Evolutionary conservation across 2,797 vertebrate genomes (phyloP), one percentile per base, ranked within the genome.

Genomic region (Melopsittacus undulatus): DNA sequence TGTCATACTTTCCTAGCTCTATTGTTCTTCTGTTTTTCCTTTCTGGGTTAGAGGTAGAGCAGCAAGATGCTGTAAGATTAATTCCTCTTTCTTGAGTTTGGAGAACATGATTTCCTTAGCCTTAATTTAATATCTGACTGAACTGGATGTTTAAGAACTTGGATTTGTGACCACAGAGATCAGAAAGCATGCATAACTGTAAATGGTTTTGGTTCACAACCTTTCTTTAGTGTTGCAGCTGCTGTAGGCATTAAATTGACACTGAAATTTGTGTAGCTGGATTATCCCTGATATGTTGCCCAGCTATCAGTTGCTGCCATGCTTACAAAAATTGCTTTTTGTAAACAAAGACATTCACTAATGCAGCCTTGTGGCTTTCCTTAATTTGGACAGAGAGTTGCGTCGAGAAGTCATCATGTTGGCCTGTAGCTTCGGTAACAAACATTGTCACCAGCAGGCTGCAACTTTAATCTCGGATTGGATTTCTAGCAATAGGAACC

Each of bases 401-500:
- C 99, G 99, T 92, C 97, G 99, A 86, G 99, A 99, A 96, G 99
- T 99, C 57, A 99, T 99, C 96, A 99, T 99, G 99, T 83, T 99
- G 92, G 99, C 99, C 0, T 99, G 99, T 82, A 99, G 99, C 95
- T 99, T 99, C 6, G 99, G 99, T 70, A 99, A 99, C 97, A 99
- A 99, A 40, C 99, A 99, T 93, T 99, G 99, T 96, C 99, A 99
- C 95, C 98, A 99, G 10, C 99, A 99, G 97, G 99, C 99, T 10
- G 98, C 99, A 13, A 98, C 98, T 0, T 98, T 99, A 85, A 99
- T 99, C 98, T 99, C 99, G 2, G 99, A 99, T 66, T 99, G 99
- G 99, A 99, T 99, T 98, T 99, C 99, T 89, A 99, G 99, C 98
- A 99, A 99, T 94, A 99, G 99, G 95, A 99, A 99, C 98, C 98